Base-by-base conservation (phyloP, 2,113 vertebrate genomes). In the Pangasianodon gigas region DNA sequence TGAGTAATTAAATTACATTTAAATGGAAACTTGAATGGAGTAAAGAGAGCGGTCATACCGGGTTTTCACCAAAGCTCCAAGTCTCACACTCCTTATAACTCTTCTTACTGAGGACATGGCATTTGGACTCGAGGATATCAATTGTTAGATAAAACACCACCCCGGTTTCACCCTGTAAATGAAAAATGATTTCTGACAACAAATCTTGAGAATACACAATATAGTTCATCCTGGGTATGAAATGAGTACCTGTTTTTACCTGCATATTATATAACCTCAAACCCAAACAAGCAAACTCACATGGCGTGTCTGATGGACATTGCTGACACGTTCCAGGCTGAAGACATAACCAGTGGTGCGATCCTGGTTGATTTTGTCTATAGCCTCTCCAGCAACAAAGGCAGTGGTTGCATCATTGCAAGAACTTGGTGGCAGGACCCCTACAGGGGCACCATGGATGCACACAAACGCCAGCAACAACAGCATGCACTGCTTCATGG, bases 41-140 rank as follows among this genome's bases (percentile, higher is more conserved):
- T 8, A 67, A 46, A 44, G 6, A 81, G 3, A 1, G 6, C 26
- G 62, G 5, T 29, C 10, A 67, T 62, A 95, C 94, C 82, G 91
- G 95, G 19, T 58, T 89, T 81, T 94, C 0, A 0, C 69, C 0
- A 41, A n/a, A 84, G 60, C 84, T 6, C 51, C 93, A 92, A 87
- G 89, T 82, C 86, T 95, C 93, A 85, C 96, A 97, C 16, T 71
- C 67, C 89, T 94, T 95, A 94, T 81, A 95, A 90, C 93, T 91
- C 58, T 84, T 93, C 90, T 37, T 94, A 87, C 93, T 96, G 89
- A 96, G 93, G 85, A 96, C 95, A 1, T 93, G 96, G 93, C 95
- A 96, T 88, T 94, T 94, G 37, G 95, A 96, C 95, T 97, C 95
- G 9, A 94, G 92, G 48, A 97, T 46, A 0, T 96, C 95, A 91